phyloP scores from a whole-genome alignment of 1,140 invertebrate species.

The Magallana ariakensis region DNA sequence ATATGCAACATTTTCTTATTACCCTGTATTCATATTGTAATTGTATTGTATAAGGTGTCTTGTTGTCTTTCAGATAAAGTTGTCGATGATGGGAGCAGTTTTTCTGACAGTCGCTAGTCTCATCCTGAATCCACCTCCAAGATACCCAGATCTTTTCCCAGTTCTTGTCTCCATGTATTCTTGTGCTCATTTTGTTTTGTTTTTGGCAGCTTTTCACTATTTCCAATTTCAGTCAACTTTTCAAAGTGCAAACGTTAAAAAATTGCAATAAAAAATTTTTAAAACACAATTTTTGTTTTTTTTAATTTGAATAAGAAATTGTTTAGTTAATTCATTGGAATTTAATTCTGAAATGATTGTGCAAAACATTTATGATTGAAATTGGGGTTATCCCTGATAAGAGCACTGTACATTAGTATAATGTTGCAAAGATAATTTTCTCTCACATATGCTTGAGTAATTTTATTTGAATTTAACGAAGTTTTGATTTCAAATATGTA shows the following conservation, averaged over 20 bases:
- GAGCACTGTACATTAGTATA: no score
- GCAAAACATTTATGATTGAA: no score
- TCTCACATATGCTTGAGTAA: no score
- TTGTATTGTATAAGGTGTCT: not conserved
- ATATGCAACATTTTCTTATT: no score
- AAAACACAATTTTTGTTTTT: not conserved
- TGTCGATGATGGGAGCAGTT: constrained; percentile 84
- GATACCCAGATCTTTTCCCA: constrained; percentile 92
- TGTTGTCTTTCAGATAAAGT: constrained; percentile 80
- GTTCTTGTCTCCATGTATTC: constrained; percentile 90
- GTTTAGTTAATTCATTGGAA: no score
- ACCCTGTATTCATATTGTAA: no score
- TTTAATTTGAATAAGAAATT: no score
- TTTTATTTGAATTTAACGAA: no score
- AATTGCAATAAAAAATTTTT: not conserved
- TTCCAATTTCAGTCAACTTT: constrained; percentile 83
- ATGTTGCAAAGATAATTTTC: no score
- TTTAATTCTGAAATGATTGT: no score
- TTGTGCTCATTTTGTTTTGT: constrained; percentile 90
- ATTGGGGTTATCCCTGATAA: no score
- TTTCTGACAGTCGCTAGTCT: constrained; percentile 83
- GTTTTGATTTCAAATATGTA: no score
- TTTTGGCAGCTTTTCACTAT: constrained; percentile 91
- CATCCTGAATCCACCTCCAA: constrained; percentile 85
- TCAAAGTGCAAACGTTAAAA: not conserved